Evolutionary conservation across 2,113 vertebrate genomes (phyloP), one percentile per base, ranked within the genome.

Genomic region (Sardina pilchardus): DNA sequence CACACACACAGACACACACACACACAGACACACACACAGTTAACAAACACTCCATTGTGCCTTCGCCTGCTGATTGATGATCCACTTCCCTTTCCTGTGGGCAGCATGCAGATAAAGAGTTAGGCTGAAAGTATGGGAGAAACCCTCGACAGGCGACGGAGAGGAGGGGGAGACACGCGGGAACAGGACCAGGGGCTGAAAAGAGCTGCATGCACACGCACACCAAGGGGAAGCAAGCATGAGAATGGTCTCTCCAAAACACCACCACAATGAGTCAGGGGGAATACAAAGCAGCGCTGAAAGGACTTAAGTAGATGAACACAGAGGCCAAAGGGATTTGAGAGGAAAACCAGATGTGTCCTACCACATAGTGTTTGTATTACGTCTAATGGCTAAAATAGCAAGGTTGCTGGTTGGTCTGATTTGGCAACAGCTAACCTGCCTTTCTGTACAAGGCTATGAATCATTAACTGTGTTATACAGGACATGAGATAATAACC

Each of bases 21-120:
- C 56, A 75, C 17, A 43, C 81, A 34, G 10, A 71, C 63, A 71
- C 63, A 30, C 63, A 71, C 63, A 71, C 63, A 63, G n/a, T n/a
- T n/a, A n/a, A 63, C 53, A 75, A 81, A 5, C 45, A 59, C 21
- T 45, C 26, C 45, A 78, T 30, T 85, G 17, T 43, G 6, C 81
- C 30, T 50, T 14, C 3, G 17, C 14, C 14, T 59, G 17, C 24
- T 30, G 26, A 12, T 39, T n/a, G 71, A 21, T 78, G 43, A 81
- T 83, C 47, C 26, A 36, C 81, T 63, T 78, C 30, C 71, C 67
- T 80, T 89, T 84, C 9, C 10, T 43, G 83, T 85, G n/a, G 30
- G 80, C 43, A 67, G 24, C 12, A 42, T 87, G 80, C 85, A 82
- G 43, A 86, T n/a, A 59, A 82, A 47, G 26, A 45, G 42, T 71